These are phyloP conservation scores for Ectemnius continuus DNA, from an alignment of 2,888 invertebrate species.

Conservation along the genomic window DNA sequence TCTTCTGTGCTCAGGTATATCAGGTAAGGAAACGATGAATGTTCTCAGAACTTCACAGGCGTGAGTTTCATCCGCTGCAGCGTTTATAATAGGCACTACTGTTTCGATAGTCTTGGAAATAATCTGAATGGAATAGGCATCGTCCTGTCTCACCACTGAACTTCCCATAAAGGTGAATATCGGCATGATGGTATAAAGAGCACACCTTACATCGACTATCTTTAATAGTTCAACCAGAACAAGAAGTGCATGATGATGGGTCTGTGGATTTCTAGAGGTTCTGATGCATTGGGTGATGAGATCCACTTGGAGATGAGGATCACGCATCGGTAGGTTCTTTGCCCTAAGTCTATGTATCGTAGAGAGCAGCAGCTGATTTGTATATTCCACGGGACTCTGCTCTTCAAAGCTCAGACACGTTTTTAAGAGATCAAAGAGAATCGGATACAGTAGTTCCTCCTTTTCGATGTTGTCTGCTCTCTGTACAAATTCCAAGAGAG, in stretches of 20 bases:
- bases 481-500: conserved; percentile 90
- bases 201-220: conserved; percentile 68
- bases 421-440: conserved; percentile 88
- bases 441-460: conserved; percentile 83
- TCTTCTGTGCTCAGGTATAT: conserved; percentile 96
- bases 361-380: conserved; percentile 91
- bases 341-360: conserved; percentile 82
- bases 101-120: conserved; percentile 94
- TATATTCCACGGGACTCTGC: conserved; percentile 90
- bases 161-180: conserved; percentile 99
- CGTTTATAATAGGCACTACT: conserved; percentile 89
- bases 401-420: conserved; percentile 90
- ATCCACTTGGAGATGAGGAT: conserved; percentile 83
- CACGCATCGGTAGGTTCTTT: conserved; percentile 74
- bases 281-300: conserved; percentile 92
- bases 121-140: conserved; percentile 96
- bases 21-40: conserved; percentile 93
- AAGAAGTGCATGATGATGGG: conserved; percentile 94
- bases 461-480: conserved; percentile 89
- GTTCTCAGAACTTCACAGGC: conserved; percentile 88
- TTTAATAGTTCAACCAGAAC: conserved; percentile 83
- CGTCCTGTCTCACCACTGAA: conserved; percentile 94
- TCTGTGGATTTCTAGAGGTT: conserved; percentile 95
- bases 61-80: conserved; percentile 73
- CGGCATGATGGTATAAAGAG: conserved; percentile 93